Base-by-base conservation (phyloP, 2,888 invertebrate genomes). In the Cryptophagus acutangulus region DNA sequence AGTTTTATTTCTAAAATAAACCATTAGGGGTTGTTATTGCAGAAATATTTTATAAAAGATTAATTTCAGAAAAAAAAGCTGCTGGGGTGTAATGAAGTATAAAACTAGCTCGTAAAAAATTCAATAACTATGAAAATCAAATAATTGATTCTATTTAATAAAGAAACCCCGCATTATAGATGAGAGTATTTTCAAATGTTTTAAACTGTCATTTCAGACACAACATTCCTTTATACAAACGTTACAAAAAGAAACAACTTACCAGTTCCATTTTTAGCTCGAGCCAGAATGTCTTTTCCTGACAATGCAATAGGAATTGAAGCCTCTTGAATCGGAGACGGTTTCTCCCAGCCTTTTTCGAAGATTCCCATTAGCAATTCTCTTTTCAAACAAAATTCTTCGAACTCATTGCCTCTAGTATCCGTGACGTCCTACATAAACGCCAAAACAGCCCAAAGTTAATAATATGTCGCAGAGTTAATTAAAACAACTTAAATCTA, bases 271-370 rank as follows among this genome's bases (percentile, higher is more conserved):
- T 99, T 99, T 76, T 99, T 99, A 58, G 99, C 99, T 71, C 99
- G 81, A 45, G 99, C 99, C 63, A 99, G 79, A 59, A 99, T 86
- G 75, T 99, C 97, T 74, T 94, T 87, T 62, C 97, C 97, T 63
- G 93, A 88, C 58, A 99, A 79, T 52, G 99, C 97, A 65, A 97
- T 92, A 48, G 97, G 97, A 74, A 99, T 99, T 68, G 96, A 91
- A 63, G 93, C 93, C 78, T 96, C 99, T 78, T 99, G 99, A 74
- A 99, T 99, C 17, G 99, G 99, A 48, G 95, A 95, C 40, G 99
- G 99, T 72, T 93, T 92, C 71, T 99, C 99, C 99, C 93, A 96
- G 45, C 96, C 99, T 74, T 99, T 99, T 72, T 99, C 99, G 71
- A 97, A 99, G 67, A 99, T 99, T 55, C 99, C 99, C 96, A 99